Evolutionary conservation across 2,888 invertebrate species (phyloP), one percentile per base, ranked within the genome.

Genomic region (Panopea generosa): DNA sequence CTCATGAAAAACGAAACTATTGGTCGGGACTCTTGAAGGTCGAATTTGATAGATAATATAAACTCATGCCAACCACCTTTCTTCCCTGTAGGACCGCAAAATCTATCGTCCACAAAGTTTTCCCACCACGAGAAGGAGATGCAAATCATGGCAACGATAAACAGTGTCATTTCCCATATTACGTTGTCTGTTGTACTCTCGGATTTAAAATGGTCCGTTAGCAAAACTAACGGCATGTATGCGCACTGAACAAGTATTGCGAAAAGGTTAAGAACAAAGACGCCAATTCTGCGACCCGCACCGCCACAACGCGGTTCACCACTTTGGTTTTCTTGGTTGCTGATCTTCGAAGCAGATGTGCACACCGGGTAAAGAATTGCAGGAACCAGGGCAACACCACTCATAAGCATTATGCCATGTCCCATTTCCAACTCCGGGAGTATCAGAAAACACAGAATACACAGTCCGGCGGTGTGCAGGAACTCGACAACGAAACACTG

Each of bases 391-490:
- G 86, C 87, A 0, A 86, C 83, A 6, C 86, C 84, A 49, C 82
- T 86, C 74, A 92, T 77, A 4, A 92, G 62, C 27, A 91, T 77
- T 0, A 90, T 76, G 1, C 87, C 90, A 9, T 85, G 84, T 9
- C 87, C 80, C 49, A 88, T 83, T 75, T 90, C 87, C 52, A 89
- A 67, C 18, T 86, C 82, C 11, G 90, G 90, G 24, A 91, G 76
- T 16, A 92, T 79, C 14, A 87, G 78, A 70, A 90, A 91, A 27
- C 90, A 86, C 38, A 92, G 80, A 3, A 90, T 76, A 53, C 88
- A 85, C 4, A 92, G 76, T 6, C 92, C 91, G 26, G 89, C 65
- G 0, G 87, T 74, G 59, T 89, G 89, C 1, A 84, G 49, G 2
- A 61, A 49, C 66, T 90, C 89, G 24, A 84, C 61, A 0, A 84